A percentile compares a stretch with the other conserved stretches of the same genome.
Evolutionary conservation across 2,888 invertebrate genomes (phyloP).

Genomic region (Parnassius glacialis): DNA sequence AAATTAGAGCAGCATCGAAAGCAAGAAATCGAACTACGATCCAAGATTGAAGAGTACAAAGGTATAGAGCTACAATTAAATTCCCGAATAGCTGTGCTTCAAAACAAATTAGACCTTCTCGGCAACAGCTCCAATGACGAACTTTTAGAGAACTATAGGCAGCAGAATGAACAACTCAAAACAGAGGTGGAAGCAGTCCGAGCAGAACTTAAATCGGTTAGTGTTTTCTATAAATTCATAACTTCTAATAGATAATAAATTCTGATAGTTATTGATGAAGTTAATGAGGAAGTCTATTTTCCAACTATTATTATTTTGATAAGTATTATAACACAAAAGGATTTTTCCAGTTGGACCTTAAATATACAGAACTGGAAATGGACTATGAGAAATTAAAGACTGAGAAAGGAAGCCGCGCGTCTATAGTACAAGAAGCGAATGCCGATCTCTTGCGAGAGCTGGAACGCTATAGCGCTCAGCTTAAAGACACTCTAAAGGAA

Average conservation of each 20-base stretch:
- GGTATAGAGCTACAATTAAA: slow-evolving; percentile 66
- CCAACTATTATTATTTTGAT: not conserved
- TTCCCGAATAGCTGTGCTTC: slow-evolving; percentile 61
- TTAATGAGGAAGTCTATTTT: too few relatives aligned
- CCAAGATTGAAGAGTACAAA: slow-evolving; percentile 64
- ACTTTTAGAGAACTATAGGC: slow-evolving; percentile 55
- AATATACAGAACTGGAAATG: slow-evolving; percentile 65
- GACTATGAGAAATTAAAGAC: slow-evolving; percentile 62
- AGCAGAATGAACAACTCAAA: slow-evolving; percentile 60
- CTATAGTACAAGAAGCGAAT: slow-evolving; percentile 64
- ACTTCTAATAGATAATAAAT: too few relatives aligned
- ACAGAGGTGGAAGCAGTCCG: slow-evolving; percentile 56
- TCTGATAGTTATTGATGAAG: too few relatives aligned
- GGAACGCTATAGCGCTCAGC: slow-evolving; percentile 72
- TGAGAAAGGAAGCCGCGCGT: slow-evolving; percentile 63
- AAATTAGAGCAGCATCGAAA: slow-evolving; percentile 67
- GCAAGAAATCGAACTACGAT: slow-evolving; percentile 59
- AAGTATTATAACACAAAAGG: too few relatives aligned
- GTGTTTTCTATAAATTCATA: slow-evolving; percentile 24
- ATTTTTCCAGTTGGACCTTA: slow-evolving; percentile 56
- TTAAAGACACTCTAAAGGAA: slow-evolving; percentile 74
- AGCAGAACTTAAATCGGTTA: slow-evolving; percentile 61
- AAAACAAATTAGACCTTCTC: slow-evolving; percentile 61
- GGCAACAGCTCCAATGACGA: slow-evolving; percentile 55
- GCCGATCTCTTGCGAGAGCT: slow-evolving; percentile 69